Evolutionary conservation across 30 jellyfish, hydroid and myxozoan species (phyloP).

Genomic region (Phacellophora camtschatica): DNA sequence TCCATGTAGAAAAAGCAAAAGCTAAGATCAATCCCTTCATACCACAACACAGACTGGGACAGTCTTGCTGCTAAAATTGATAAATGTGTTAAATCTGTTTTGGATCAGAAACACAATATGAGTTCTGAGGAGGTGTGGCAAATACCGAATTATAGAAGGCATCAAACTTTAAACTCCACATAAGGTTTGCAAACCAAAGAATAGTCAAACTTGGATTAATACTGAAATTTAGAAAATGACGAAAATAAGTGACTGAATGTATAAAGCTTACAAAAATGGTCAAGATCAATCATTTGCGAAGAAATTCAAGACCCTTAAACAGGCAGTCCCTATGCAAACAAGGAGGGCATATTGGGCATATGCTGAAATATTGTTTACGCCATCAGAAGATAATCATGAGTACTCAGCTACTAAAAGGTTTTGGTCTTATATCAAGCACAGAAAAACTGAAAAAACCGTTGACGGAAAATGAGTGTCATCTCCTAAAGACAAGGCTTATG

Average conservation of each 20-base stretch:
- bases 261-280: conserved; percentile 1
- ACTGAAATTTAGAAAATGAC: neutral
- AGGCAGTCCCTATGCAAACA: neutral
- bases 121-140: conserved; percentile 1
- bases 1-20: too few species aligned
- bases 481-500: conserved; percentile 29
- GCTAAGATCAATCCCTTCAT: too few species aligned
- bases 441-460: conserved; percentile 7
- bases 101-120: neutral
- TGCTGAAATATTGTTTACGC: conserved; percentile 1
- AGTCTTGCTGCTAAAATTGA: conserved; percentile 16
- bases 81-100: neutral
- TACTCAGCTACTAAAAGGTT: too few species aligned
- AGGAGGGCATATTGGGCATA: neutral
- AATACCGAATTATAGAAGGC: conserved; percentile 2
- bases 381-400: conserved; percentile 9
- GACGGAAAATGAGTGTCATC: conserved; percentile 19
- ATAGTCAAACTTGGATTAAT: neutral
- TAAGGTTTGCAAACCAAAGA: conserved; percentile 3
- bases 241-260: neutral
- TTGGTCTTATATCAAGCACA: conserved; percentile 4
- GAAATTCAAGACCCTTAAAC: conserved; percentile 4
- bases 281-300: conserved; percentile 2
- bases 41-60: conserved; percentile 11
- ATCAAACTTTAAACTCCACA: neutral